phyloP scores from a whole-genome alignment of 2,888 invertebrate genomes.

The Agrotis segetum region DNA sequence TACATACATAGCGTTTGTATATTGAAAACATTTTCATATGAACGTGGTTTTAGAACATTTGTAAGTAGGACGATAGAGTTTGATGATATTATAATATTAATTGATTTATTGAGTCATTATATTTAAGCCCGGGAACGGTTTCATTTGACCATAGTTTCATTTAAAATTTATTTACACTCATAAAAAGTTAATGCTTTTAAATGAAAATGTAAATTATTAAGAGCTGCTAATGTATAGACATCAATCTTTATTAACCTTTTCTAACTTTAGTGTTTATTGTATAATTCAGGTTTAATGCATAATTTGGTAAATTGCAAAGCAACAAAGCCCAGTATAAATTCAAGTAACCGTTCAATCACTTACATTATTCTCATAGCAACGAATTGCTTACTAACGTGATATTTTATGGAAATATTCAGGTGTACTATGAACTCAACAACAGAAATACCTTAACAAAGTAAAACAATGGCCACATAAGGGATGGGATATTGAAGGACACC shows the following conservation, averaged over 20 bases:
- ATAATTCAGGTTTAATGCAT: not conserved
- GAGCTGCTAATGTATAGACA: not conserved
- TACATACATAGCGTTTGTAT: conserved; percentile 88
- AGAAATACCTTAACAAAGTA: not conserved
- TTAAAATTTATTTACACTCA: not conserved
- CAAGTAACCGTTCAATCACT: not conserved
- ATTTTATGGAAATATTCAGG: not conserved
- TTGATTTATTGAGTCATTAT: conserved; percentile 66
- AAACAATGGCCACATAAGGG: not conserved
- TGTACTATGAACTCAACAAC: not conserved
- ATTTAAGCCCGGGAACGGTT: conserved; percentile 56
- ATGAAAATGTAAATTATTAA: conserved; percentile 2
- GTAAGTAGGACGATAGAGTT: conserved; percentile 78
- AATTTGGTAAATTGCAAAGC: not conserved
- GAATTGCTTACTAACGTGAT: not conserved
- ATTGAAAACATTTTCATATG: conserved; percentile 84
- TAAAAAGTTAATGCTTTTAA: conserved; percentile 9
- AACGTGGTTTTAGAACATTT: conserved; percentile 82
- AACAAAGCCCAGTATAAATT: not conserved
- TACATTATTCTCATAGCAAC: not conserved
- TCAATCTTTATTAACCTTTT: not conserved
- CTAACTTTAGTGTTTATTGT: not conserved
- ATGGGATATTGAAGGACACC: too few relatives aligned
- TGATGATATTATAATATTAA: conserved; percentile 61
- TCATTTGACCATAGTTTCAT: conserved; percentile 25